Percentiles rank a stretch among this genome's conserved stretches.
Evolutionary conservation across 2,888 invertebrate genomes (phyloP).

Genomic region (Lithodes maja): DNA sequence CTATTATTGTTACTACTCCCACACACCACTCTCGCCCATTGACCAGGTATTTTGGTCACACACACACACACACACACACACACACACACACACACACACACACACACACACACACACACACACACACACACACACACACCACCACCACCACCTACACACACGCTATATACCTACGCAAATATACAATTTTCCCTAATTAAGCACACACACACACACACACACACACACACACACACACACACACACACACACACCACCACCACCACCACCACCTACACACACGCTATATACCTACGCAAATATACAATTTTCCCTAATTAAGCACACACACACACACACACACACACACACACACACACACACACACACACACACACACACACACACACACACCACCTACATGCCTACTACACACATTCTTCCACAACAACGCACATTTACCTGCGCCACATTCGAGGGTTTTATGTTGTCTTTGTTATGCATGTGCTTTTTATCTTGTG

Average conservation of each 20-base stretch:
- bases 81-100: background rate
- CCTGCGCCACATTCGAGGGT: too few relatives aligned
- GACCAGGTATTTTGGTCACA: too few relatives aligned
- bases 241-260: background rate
- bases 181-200: background rate
- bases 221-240: constrained; percentile 16
- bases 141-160: too few relatives aligned
- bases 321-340: constrained; percentile 11
- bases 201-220: constrained; percentile 4
- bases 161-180: background rate
- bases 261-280: background rate
- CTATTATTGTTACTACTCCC: too few relatives aligned
- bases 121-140: too few relatives aligned
- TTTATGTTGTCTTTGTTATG: too few relatives aligned
- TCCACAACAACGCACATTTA: too few relatives aligned
- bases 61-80: background rate
- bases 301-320: background rate
- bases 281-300: background rate
- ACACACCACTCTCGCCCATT: too few relatives aligned
- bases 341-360: constrained; percentile 8
- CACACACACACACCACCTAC: background rate
- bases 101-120: constrained; percentile 18
- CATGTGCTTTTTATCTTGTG: too few relatives aligned
- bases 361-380: background rate
- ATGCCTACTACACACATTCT: too few relatives aligned